Evolutionary conservation across 1,140 invertebrate species (phyloP), one percentile per base, ranked within the genome.

Genomic region (Drosophila obscura): DNA sequence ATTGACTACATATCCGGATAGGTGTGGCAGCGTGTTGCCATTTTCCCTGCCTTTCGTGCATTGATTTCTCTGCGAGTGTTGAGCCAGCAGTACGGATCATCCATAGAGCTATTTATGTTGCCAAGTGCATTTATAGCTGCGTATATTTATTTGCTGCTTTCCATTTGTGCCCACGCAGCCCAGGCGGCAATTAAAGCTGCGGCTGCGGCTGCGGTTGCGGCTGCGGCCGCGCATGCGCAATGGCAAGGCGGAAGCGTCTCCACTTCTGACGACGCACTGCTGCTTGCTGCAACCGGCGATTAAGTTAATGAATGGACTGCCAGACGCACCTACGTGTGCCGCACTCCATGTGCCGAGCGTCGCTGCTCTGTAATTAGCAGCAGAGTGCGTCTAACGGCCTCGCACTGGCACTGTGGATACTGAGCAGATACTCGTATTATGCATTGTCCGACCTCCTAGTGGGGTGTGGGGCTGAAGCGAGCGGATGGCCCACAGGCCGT

Each of bases 271-370:
- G 80, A 83, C 80, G 80, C 80, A 84, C 80, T 76, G 49, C 50
- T 48, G 49, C 50, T 48, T 44, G 43, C n/a, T 7, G 8, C 31
- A 84, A 65, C 72, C 80, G 43, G 43, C 84, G 72, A 80, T 83
- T 83, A 84, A 76, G 39, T 73, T 75, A 75, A 75, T 75, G 73
- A 71, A 75, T 73, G 58, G 51, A 67, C 55, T 39, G 35, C 35
- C 35, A 39, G 35, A 68, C 52, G 51, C 22, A 59, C 39, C 49
- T 62, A 52, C 51, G 16, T 19, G 15, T 28, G 28, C 8, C n/a
- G 2, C 7, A 28, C 31, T 8, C 28, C 28, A 31, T 31, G 28
- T 8, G 28, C 8, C 4, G 31, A 11, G 35, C 11, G 11, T 35
- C 26, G 15, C 41, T 28, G 22, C 9, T 11, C 63, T 80, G 55